Evolutionary conservation across 1,140 invertebrate species (phyloP).

Genomic region (Halesus radiatus): DNA sequence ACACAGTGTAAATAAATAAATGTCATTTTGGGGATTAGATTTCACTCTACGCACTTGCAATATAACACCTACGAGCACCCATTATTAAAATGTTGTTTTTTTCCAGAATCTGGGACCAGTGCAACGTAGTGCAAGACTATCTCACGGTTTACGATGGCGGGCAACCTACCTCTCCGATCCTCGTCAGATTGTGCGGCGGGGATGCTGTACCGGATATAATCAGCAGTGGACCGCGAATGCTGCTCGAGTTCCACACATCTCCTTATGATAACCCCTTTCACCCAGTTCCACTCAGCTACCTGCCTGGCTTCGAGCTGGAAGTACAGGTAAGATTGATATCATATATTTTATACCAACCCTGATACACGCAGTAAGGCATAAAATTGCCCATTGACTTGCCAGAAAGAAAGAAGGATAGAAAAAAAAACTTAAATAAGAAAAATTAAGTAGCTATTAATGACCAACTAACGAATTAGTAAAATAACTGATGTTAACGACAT

Average conservation of each 20-base stretch:
- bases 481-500: too few relatives aligned
- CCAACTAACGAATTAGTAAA: too few relatives aligned
- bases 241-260: conserved; percentile 86
- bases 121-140: conserved; percentile 85
- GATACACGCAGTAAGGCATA: too few relatives aligned
- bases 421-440: too few relatives aligned
- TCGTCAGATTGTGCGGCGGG: conserved; percentile 86
- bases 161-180: conserved; percentile 78
- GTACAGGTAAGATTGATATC: conserved; percentile 73
- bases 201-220: conserved; percentile 86
- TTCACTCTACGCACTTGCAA: too few relatives aligned
- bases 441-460: too few relatives aligned
- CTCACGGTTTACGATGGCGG: conserved; percentile 86
- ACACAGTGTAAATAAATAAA: too few relatives aligned
- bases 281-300: conserved; percentile 81
- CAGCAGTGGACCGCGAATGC: conserved; percentile 82
- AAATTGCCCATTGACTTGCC: too few relatives aligned
- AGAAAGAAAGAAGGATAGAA: too few relatives aligned
- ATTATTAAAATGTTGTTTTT: conserved; percentile 37
- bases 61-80: too few relatives aligned
- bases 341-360: too few relatives aligned
- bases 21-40: too few relatives aligned
- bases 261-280: conserved; percentile 87
- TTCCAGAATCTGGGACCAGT: conserved; percentile 83
- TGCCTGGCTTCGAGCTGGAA: conserved; percentile 86